A percentile compares a stretch with the other conserved stretches of the same genome.
phyloP scores from a whole-genome alignment of 64 coral and sea anemone species.

The Trachythela sp. region DNA sequence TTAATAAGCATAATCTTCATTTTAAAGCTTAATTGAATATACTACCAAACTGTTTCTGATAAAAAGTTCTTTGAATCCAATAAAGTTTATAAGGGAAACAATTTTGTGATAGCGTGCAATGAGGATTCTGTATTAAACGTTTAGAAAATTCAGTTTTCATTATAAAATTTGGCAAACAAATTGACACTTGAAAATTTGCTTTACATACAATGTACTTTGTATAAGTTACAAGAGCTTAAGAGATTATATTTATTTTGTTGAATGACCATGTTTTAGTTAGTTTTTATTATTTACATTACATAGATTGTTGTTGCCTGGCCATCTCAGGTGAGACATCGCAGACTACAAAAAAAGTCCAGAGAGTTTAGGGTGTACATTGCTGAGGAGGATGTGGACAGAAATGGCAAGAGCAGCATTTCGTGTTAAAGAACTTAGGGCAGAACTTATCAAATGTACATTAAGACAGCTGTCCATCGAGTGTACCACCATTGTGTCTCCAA shows the following conservation, averaged over 20 bases:
- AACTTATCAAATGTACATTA: constrained; percentile 6
- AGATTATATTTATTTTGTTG: no score
- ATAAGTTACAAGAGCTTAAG: no score
- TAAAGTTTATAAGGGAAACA: not conserved
- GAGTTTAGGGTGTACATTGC: not conserved
- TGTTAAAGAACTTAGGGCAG: not conserved
- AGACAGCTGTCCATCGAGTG: not conserved
- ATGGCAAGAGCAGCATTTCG: constrained; percentile 8
- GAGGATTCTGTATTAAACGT: not conserved
- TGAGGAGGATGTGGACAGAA: not conserved
- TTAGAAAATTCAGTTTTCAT: not conserved
- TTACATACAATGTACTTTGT: no score
- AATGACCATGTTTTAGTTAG: no score
- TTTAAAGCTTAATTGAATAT: no score
- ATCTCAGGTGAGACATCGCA: no score
- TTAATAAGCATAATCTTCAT: no score
- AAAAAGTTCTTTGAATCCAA: not conserved
- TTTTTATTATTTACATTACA: no score
- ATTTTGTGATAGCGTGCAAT: not conserved
- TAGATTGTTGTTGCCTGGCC: no score
- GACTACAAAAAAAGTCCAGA: not conserved
- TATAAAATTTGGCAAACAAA: not conserved
- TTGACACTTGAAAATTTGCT: not conserved
- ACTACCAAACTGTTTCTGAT: not conserved
- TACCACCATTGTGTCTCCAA: not conserved